Evolutionary conservation across 2,888 invertebrate species (phyloP).

Genomic region (Actias luna): DNA sequence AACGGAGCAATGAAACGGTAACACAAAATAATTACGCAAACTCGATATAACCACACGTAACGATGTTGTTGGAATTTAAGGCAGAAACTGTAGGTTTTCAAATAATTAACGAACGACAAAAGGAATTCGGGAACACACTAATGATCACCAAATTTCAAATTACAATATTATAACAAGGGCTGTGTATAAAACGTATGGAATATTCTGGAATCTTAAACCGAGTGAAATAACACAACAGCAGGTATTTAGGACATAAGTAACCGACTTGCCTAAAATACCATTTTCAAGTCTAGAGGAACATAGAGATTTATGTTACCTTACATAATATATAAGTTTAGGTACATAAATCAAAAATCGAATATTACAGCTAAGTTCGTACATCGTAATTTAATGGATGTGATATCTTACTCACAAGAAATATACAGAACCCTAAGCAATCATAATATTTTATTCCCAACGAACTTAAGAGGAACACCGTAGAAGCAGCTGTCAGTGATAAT

Average conservation of each 20-base stretch:
- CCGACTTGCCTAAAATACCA: no score
- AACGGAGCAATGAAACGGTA: conserved; percentile 27
- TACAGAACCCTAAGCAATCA: background rate
- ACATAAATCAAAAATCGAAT: no score
- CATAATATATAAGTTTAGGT: no score
- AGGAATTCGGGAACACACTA: background rate
- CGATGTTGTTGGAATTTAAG: background rate
- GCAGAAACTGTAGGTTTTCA: background rate
- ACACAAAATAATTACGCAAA: conserved; percentile 18
- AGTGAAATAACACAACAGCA: no score
- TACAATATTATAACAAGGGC: background rate
- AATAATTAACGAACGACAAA: background rate
- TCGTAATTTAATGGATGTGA: no score
- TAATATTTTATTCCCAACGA: background rate
- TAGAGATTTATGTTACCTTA: no score
- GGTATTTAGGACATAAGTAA: no score
- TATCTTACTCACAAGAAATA: no score
- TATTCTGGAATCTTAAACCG: background rate
- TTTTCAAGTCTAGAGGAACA: no score
- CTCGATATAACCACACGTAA: conserved; percentile 6
- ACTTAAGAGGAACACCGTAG: background rate
- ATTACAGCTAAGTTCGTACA: no score
- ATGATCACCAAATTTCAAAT: background rate
- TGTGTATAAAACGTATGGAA: background rate
- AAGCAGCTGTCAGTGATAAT: background rate